Base-by-base conservation (phyloP, 2,113 vertebrate species). In the Oostethus manadensis region DNA sequence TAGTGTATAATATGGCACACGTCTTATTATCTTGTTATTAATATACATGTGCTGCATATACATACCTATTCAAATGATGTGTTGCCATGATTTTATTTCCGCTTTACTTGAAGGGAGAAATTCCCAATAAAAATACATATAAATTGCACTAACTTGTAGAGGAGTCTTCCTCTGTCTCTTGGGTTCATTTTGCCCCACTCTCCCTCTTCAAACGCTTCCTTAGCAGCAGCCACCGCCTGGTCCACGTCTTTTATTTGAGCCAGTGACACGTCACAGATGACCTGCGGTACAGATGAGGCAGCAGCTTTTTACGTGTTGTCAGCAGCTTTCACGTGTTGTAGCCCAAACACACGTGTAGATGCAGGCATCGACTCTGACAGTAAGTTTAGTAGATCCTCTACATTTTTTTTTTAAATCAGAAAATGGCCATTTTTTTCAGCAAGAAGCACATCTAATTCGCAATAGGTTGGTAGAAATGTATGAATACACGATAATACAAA, bases 161-260 rank as follows among this genome's bases (percentile, higher is more conserved):
- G 66, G 18, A 93, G 82, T 54, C 82, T 76, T 29, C 91, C 91
- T 66, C 90, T 68, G 83, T 93, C 91, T 75, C 91, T 85, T 21
- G 91, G 84, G 72, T 93, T 93, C 89, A 93, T 93, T 69, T 78
- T 89, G 20, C 90, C 89, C 91, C 91, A 93, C 59, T 90, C 88
- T 6, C 91, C 91, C 17, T 87, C 81, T 68, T 93, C 90, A 67
- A 93, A 92, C 6, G 90, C 89, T 43, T 88, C 88, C 58, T 92
- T 91, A 20, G 91, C 91, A 14, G 90, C 89, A 55, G 45, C 78
- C 4, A 93, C 90, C 1, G 91, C 91, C 29, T 10, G 86, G 77
- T 92, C 86, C 44, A 93, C 89, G 20, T 93, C 91, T 10, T 84
- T 77, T 2, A 89, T 71, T 79, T 92, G 90, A 53, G 90, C 89